These are phyloP conservation scores for Proteles cristata DNA, from an alignment of 2,113 vertebrate genomes.

Conservation along the genomic window DNA sequence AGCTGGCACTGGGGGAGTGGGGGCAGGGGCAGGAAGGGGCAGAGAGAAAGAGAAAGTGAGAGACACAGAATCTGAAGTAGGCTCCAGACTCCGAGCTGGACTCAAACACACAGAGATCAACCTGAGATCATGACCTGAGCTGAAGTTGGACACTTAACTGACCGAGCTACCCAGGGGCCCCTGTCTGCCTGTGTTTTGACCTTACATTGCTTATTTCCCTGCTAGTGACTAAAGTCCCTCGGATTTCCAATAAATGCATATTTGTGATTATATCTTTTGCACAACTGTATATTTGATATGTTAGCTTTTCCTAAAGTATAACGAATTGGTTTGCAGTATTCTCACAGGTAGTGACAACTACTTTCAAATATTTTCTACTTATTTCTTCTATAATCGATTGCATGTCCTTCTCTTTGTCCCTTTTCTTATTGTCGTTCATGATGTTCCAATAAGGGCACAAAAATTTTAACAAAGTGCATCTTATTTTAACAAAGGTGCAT, in stretches of 20 bases:
- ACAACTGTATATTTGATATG: not conserved
- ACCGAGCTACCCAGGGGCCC: too few relatives aligned
- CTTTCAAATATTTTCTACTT: not conserved
- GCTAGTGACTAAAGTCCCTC: not conserved
- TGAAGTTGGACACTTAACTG: too few relatives aligned
- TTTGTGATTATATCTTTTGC: not conserved
- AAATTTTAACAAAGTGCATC: not conserved
- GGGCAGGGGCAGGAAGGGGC: too few relatives aligned
- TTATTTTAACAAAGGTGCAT: not conserved
- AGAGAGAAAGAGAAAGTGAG: too few relatives aligned
- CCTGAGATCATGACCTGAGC: too few relatives aligned
- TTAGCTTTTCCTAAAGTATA: not conserved
- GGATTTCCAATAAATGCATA: not conserved
- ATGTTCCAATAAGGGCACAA: not conserved
- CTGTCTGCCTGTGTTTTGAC: not conserved
- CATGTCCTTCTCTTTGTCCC: not conserved
- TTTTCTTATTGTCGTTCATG: not conserved
- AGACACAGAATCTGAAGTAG: too few relatives aligned
- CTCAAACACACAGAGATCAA: too few relatives aligned
- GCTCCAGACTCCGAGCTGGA: too few relatives aligned
- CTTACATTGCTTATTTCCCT: conserved; percentile 34
- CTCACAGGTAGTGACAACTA: not conserved
- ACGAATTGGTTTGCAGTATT: not conserved
- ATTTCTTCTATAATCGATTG: not conserved
- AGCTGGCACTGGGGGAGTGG: too few relatives aligned